Conservation (phyloP, 2,888 invertebrate species). For the Caenorhabditis angaria region DNA sequence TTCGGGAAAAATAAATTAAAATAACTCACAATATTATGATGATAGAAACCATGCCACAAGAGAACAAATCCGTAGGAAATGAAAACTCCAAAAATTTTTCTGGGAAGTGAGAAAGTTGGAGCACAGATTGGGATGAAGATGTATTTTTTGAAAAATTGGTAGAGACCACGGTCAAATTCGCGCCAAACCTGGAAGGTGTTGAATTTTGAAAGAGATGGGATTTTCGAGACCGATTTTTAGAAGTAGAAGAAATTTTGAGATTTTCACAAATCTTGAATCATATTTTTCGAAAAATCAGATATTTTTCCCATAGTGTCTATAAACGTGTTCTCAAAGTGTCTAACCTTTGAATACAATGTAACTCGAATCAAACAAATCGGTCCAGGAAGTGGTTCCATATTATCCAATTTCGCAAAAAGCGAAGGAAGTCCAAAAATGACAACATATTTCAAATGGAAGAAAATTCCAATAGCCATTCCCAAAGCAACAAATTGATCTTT, state of each 20-base stretch:
- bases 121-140: slow-evolving; percentile 75
- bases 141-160: slow-evolving; percentile 74
- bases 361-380: slow-evolving; percentile 75
- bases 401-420: slow-evolving; percentile 73
- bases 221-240: background rate
- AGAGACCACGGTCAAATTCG: slow-evolving; percentile 74
- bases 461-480: slow-evolving; percentile 73
- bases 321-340: background rate
- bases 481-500: slow-evolving; percentile 69
- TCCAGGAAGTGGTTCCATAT: slow-evolving; percentile 72
- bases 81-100: slow-evolving; percentile 73
- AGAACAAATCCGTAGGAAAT: slow-evolving; percentile 74
- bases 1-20: background rate
- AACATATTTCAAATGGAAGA: slow-evolving; percentile 75
- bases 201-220: too few relatives aligned
- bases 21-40: slow-evolving; percentile 70
- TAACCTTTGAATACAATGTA: slow-evolving; percentile 73
- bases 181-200: slow-evolving; percentile 74
- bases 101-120: slow-evolving; percentile 71
- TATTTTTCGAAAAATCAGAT: too few relatives aligned
- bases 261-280: too few relatives aligned
- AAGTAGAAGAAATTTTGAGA: too few relatives aligned
- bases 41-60: slow-evolving; percentile 74
- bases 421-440: slow-evolving; percentile 74
- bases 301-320: background rate